A percentile compares a stretch with the other conserved stretches of the same genome.
Conservation (phyloP, 2,888 invertebrate species). For the Drosophila birchii region DNA sequence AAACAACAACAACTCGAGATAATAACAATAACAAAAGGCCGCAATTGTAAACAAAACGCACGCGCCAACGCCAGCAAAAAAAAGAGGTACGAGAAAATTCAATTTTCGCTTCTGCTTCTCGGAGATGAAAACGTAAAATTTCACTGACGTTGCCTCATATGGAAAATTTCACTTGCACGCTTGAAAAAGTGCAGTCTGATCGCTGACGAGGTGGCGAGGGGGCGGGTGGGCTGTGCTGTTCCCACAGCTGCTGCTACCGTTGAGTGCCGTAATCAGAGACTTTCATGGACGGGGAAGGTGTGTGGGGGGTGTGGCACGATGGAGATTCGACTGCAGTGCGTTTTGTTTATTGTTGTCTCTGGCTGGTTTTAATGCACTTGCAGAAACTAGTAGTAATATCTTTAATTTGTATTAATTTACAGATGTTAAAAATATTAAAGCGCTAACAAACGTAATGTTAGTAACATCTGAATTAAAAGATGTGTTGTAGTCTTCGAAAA, state of each 20-base stretch:
- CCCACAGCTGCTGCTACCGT: constrained; percentile 41
- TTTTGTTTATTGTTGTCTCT: constrained; percentile 52
- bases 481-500: no score
- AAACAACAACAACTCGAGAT: constrained; percentile 57
- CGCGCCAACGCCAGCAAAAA: constrained; percentile 30
- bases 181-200: constrained; percentile 69
- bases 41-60: constrained; percentile 65
- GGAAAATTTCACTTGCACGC: constrained; percentile 80
- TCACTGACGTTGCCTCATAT: constrained; percentile 70
- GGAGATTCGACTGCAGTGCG: constrained; percentile 61
- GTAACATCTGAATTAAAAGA: no score
- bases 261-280: constrained; percentile 73
- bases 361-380: not conserved
- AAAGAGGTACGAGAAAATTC: constrained; percentile 30
- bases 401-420: no score
- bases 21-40: constrained; percentile 59
- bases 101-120: constrained; percentile 51
- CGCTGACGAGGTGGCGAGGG: constrained; percentile 1
- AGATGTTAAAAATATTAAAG: no score
- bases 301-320: not conserved
- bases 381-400: not conserved
- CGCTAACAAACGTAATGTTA: no score
- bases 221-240: constrained; percentile 12
- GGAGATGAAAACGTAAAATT: constrained; percentile 63
- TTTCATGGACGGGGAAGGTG: constrained; percentile 11